These are phyloP conservation scores for Manacus vitellinus DNA, from an alignment of 2,113 vertebrate genomes.

Conservation along the genomic window DNA sequence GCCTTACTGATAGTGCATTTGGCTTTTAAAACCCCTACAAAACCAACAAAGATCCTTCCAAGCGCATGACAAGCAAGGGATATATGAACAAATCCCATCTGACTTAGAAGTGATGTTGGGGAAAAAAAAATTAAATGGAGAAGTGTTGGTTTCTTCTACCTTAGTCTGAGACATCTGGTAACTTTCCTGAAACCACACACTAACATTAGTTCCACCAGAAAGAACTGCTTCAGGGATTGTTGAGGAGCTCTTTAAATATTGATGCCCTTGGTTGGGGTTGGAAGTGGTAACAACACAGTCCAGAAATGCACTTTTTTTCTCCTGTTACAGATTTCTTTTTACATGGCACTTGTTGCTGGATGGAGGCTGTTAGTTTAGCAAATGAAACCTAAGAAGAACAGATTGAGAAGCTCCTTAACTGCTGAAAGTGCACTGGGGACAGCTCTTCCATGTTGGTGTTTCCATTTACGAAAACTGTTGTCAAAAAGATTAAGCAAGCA, in stretches of 20 bases:
- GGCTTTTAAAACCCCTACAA: background rate
- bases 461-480: background rate
- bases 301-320: background rate
- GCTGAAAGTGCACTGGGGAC: background rate
- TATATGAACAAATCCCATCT: background rate
- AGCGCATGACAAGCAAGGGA: background rate
- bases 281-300: background rate
- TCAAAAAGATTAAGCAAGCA: background rate
- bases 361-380: background rate
- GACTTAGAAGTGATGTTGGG: background rate
- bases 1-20: accelerated
- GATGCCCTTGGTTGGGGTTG: background rate
- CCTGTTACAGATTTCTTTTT: background rate
- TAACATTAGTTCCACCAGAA: background rate
- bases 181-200: background rate
- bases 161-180: background rate
- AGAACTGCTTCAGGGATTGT: background rate
- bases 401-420: background rate
- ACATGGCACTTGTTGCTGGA: background rate
- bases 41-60: background rate
- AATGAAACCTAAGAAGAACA: background rate
- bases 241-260: background rate
- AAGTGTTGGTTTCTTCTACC: accelerated
- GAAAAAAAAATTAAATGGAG: background rate
- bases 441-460: background rate